Evolutionary conservation across 2,797 vertebrate genomes (phyloP).

Genomic region (Anabacerthia variegaticeps): DNA sequence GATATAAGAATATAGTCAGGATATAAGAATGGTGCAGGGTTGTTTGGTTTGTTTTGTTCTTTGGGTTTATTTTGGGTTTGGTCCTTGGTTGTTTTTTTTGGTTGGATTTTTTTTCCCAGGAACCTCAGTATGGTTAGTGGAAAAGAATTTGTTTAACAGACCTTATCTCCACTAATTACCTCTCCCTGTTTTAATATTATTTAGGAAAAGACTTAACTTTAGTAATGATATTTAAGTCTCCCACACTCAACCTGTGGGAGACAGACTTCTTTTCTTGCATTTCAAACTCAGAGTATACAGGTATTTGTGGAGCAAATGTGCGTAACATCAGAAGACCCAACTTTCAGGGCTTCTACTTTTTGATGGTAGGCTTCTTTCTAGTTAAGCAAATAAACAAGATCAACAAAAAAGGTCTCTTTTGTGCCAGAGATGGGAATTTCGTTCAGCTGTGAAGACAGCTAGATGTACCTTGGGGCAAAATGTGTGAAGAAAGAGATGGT

Average conservation of each 20-base stretch:
- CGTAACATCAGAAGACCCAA: not conserved
- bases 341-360: not conserved
- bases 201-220: not conserved
- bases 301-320: not conserved
- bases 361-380: not conserved
- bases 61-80: not conserved
- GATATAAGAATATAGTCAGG: not conserved
- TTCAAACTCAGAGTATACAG: not conserved
- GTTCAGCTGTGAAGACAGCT: constrained; percentile 46
- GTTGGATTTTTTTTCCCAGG: not conserved
- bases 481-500: constrained; percentile 24
- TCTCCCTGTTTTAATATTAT: not conserved
- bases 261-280: not conserved
- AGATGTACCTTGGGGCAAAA: constrained; percentile 27
- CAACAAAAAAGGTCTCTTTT: not conserved
- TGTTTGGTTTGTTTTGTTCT: not conserved
- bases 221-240: not conserved
- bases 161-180: not conserved
- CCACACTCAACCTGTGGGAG: not conserved
- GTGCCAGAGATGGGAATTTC: constrained; percentile 19
- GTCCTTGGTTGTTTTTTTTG: not conserved
- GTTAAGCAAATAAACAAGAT: not conserved
- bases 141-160: not conserved
- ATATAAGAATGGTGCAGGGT: not conserved
- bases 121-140: not conserved